Percentiles rank a stretch among this genome's conserved stretches.
Evolutionary conservation across 2,797 vertebrate species (phyloP).

Genomic region (Centropyge bicolor): DNA sequence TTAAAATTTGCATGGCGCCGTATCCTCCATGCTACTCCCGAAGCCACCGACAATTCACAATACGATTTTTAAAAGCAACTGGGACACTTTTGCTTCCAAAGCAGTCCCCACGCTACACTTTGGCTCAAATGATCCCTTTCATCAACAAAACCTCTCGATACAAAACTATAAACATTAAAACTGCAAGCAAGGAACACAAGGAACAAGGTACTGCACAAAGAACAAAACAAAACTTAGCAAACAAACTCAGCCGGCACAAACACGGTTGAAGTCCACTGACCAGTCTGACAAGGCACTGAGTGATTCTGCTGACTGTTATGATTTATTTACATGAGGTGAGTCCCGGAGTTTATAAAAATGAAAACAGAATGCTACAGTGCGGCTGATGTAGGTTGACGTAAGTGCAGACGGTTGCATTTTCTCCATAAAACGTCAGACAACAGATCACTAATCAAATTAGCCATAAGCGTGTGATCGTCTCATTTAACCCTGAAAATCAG

Average conservation of each 20-base stretch:
- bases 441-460: constrained; percentile 19
- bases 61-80: constrained; percentile 21
- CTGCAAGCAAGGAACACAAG: constrained; percentile 35
- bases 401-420: constrained; percentile 36
- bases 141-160: constrained; percentile 19
- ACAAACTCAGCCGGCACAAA: constrained; percentile 14
- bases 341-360: constrained; percentile 44
- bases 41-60: constrained; percentile 18
- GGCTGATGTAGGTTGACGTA: constrained; percentile 27
- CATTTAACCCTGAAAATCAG: constrained; percentile 11
- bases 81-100: constrained; percentile 22
- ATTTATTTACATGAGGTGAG: constrained; percentile 51
- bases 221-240: constrained; percentile 35
- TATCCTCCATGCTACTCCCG: not conserved
- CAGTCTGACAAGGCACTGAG: constrained; percentile 39
- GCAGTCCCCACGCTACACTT: constrained; percentile 36
- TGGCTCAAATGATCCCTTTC: constrained; percentile 39
- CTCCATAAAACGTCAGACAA: constrained; percentile 37
- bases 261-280: constrained; percentile 6
- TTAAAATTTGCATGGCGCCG: constrained; percentile 19
- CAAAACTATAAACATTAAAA: constrained; percentile 37
- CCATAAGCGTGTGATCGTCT: not conserved
- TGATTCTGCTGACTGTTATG: constrained; percentile 34
- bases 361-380: constrained; percentile 46
- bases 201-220: not conserved